A percentile compares a stretch with the other conserved stretches of the same genome.
Evolutionary conservation across 23 tunicate genomes (phyloP).

Genomic region (Ciona savignyi): DNA sequence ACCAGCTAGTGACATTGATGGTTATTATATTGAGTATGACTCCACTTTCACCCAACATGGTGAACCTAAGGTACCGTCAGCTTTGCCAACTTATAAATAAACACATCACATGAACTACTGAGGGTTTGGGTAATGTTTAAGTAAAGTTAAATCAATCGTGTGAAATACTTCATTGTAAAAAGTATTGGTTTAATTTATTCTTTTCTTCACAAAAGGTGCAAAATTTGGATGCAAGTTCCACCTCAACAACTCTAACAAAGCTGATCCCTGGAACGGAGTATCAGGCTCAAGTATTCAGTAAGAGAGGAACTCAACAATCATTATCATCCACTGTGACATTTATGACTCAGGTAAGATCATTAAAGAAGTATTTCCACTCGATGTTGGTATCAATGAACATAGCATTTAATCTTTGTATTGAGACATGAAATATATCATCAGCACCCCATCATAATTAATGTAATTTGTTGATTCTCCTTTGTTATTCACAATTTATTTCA

Average conservation of each 20-base stretch:
- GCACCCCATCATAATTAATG: neutral
- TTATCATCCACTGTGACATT: constrained; percentile 42
- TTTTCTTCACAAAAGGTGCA: too few species aligned
- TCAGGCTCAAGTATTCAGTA: constrained; percentile 23
- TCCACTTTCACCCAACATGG: constrained; percentile 38
- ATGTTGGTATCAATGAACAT: too few species aligned
- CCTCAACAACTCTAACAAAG: constrained; percentile 19
- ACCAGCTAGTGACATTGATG: constrained; percentile 15
- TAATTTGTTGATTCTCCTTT: neutral
- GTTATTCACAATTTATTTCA: too few species aligned
- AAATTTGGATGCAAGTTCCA: neutral
- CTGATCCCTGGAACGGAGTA: constrained; percentile 67
- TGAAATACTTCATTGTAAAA: neutral
- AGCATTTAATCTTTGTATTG: too few species aligned
- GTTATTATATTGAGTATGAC: constrained; percentile 22
- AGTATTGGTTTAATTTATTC: neutral
- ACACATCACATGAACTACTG: too few species aligned
- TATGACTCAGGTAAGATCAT: constrained; percentile 22
- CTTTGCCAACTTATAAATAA: too few species aligned
- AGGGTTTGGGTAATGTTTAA: too few species aligned
- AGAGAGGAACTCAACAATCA: constrained; percentile 18
- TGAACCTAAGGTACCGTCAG: constrained; percentile 15
- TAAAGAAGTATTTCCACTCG: neutral
- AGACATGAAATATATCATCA: neutral
- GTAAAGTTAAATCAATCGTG: too few species aligned